Evolutionary conservation across 2,888 invertebrate genomes (phyloP), one percentile per base, ranked within the genome.

Genomic region (Xestia xanthographa): DNA sequence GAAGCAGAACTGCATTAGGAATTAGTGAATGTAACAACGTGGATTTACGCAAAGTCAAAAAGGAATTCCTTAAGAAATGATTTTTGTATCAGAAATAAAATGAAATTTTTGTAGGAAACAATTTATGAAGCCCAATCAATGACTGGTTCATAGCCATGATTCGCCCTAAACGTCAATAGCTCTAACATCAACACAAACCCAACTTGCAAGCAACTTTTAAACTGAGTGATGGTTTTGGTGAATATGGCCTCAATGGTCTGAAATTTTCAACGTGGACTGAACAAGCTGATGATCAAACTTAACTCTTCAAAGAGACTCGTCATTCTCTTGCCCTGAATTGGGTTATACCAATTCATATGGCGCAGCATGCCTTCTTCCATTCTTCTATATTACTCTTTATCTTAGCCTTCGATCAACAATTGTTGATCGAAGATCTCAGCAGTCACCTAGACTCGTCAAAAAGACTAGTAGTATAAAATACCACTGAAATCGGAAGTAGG

Each of bases 1-100:
- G 65, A 77, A 65, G n/a, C 22, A 34, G 26, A 5, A 11, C 68
- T 62, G n/a, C 5, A 12, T 20, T 29, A 5, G 8, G 12, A 34
- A 65, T 68, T 41, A 45, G 38, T 66, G 5, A 26, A 74, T 58
- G 20, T 56, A 45, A 63, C 53, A 17, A 53, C 53, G 8, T 29
- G 17, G n/a, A n/a, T n/a, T n/a, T n/a, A n/a, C n/a, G n/a, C n/a
- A n/a, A n/a, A n/a, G n/a, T n/a, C n/a, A n/a, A n/a, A n/a, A n/a
- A n/a, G n/a, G n/a, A n/a, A n/a, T n/a, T n/a, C n/a, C n/a, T n/a
- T n/a, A n/a, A n/a, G n/a, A 22, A 53, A 26, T 1, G 2, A 20
- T 26, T 43, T 63, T 65, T 43, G 26, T 58, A 8, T 17, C 17
- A 58, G 4, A 20, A 58, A 9, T 20, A 20, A 29, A 56, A 26